Evolutionary conservation across 2,113 vertebrate species (phyloP).

Genomic region (Brachyhypopomus occidentalis): DNA sequence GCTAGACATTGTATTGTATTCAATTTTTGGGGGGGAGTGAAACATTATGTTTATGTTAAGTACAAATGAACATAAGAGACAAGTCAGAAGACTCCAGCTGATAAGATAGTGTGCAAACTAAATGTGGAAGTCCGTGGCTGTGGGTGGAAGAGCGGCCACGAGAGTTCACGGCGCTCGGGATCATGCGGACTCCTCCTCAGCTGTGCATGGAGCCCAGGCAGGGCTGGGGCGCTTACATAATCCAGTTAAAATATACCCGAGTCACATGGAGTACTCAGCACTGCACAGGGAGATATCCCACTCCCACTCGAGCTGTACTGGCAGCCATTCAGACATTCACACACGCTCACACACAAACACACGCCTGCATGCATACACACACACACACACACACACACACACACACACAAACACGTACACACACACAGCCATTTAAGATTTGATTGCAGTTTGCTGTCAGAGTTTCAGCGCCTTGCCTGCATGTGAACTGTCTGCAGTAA

Average conservation of each 20-base stretch:
- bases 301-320: constrained; percentile 71
- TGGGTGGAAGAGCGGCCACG: constrained; percentile 54
- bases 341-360: constrained; percentile 47
- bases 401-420: constrained; percentile 41
- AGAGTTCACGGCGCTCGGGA: constrained; percentile 67
- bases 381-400: constrained; percentile 54
- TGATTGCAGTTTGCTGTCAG: constrained; percentile 65
- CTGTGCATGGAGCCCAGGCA: constrained; percentile 67
- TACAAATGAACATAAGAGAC: not conserved
- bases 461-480: constrained; percentile 64
- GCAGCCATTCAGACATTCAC: constrained; percentile 69
- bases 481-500: constrained; percentile 68
- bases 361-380: constrained; percentile 35
- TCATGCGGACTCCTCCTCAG: constrained; percentile 69
- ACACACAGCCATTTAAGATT: constrained; percentile 62
- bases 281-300: constrained; percentile 70
- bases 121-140: constrained; percentile 53
- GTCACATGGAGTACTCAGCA: constrained; percentile 79
- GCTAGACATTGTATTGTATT: no score
- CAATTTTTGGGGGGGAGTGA: no score
- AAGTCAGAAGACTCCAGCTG: constrained; percentile 24
- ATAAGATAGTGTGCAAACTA: constrained; percentile 59
- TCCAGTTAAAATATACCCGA: constrained; percentile 76
- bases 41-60: not conserved
- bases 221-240: constrained; percentile 78